phyloP scores from a whole-genome alignment of 2,797 vertebrate genomes.

The Dendrocincla tyrannina region DNA sequence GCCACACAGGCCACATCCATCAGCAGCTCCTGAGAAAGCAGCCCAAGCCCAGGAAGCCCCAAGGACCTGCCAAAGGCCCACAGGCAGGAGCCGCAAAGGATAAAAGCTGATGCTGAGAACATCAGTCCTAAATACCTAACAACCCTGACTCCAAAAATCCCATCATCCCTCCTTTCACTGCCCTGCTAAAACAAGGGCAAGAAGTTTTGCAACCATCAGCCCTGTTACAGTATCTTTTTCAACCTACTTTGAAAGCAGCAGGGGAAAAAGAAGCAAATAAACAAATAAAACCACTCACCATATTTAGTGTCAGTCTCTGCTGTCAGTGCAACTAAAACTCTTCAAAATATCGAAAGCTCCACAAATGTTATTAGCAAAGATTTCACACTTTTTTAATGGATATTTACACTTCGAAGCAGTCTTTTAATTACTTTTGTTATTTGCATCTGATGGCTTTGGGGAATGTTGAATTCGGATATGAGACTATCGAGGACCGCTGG shows the following conservation, averaged over 20 bases:
- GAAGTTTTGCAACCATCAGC: slow-evolving; percentile 26
- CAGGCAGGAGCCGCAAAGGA: not conserved
- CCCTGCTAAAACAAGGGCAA: not conserved
- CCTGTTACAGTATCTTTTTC: not conserved
- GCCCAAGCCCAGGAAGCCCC: not conserved
- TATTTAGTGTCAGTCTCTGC: slow-evolving; percentile 57
- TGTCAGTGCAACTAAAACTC: slow-evolving; percentile 20
- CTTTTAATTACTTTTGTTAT: slow-evolving; percentile 57
- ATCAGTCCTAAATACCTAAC: not conserved
- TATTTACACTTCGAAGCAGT: slow-evolving; percentile 40
- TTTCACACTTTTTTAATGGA: slow-evolving; percentile 10
- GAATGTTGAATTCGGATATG: not conserved
- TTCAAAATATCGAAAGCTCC: slow-evolving; percentile 22
- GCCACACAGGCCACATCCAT: not conserved
- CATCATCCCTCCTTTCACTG: not conserved
- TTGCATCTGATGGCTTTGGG: not conserved
- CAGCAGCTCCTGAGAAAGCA: not conserved
- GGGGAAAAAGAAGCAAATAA: not conserved
- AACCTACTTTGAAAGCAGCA: slow-evolving; percentile 26
- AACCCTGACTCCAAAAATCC: not conserved
- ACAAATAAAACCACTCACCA: slow-evolving; percentile 22
- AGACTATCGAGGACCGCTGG: not conserved
- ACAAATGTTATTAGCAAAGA: not conserved
- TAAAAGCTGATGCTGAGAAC: not conserved
- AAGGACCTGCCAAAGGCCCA: not conserved